phyloP scores from a whole-genome alignment of 2,888 invertebrate genomes.

The Stramonita haemastoma region DNA sequence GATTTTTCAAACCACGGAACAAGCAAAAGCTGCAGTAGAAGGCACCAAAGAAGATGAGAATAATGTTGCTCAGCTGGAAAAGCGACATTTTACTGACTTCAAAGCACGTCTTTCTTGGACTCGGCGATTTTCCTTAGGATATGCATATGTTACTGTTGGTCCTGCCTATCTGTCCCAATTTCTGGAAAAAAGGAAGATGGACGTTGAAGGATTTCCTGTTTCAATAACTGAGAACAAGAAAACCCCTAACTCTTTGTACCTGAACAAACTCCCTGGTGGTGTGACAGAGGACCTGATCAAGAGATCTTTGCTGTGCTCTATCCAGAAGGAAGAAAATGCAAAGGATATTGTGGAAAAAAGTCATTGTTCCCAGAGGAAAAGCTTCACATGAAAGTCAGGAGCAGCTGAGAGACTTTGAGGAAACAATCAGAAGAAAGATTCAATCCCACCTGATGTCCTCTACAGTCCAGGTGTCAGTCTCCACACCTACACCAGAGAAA shows the following conservation, averaged over 20 bases:
- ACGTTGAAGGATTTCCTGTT: slow-evolving; percentile 20
- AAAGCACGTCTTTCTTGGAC: slow-evolving; percentile 60
- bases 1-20: slow-evolving; percentile 43
- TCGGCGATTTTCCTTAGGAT: slow-evolving; percentile 57
- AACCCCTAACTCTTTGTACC: slow-evolving; percentile 30
- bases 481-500: slow-evolving; percentile 44
- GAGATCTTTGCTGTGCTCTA: slow-evolving; percentile 23
- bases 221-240: slow-evolving; percentile 34
- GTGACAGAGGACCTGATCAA: slow-evolving; percentile 52
- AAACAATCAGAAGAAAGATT: slow-evolving; percentile 43
- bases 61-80: slow-evolving; percentile 50
- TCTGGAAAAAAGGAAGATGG: neutral
- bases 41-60: slow-evolving; percentile 49
- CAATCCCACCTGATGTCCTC: slow-evolving; percentile 36
- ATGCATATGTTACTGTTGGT: slow-evolving; percentile 56
- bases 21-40: slow-evolving; percentile 48
- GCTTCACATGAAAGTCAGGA: neutral
- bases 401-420: slow-evolving; percentile 23
- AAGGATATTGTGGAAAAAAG: slow-evolving; percentile 13
- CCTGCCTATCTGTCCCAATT: slow-evolving; percentile 48
- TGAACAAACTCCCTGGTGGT: slow-evolving; percentile 43
- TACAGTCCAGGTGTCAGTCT: slow-evolving; percentile 49
- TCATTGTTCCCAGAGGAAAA: slow-evolving; percentile 35
- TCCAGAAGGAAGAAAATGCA: neutral
- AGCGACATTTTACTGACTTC: slow-evolving; percentile 47